These are phyloP conservation scores for Zele albiditarsus DNA, from an alignment of 2,888 invertebrate species.

Conservation along the genomic window DNA sequence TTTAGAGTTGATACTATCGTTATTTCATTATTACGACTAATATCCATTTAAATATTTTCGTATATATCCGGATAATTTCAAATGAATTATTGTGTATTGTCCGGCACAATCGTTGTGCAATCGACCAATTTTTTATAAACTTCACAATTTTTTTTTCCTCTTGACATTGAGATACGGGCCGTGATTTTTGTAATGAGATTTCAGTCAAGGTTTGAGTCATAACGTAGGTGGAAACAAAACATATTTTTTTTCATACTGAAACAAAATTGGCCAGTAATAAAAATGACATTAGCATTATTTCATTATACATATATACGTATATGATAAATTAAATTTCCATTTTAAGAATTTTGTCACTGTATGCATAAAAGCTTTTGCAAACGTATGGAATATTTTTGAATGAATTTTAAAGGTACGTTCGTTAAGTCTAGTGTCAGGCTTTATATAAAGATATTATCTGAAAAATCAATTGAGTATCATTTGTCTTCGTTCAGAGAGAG, in stretches of 20 bases:
- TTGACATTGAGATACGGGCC: constrained; percentile 10
- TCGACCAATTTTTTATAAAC: constrained; percentile 3
- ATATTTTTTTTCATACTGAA: not conserved
- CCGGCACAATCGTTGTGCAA: too few species aligned
- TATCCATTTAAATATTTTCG: not conserved
- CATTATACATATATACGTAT: not conserved
- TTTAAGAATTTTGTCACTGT: not conserved
- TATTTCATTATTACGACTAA: constrained; percentile 2
- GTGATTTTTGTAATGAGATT: constrained; percentile 26
- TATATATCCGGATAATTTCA: not conserved
- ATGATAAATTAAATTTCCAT: not conserved
- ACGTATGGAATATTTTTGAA: not conserved
- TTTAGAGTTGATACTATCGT: not conserved
- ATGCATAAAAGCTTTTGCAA: not conserved
- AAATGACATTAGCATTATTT: not conserved
- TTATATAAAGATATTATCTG: not conserved
- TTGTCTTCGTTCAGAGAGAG: constrained; percentile 7
- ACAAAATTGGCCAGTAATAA: not conserved
- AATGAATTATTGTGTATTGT: not conserved
- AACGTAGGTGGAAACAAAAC: not conserved
- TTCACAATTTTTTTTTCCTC: not conserved
- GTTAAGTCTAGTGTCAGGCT: not conserved
- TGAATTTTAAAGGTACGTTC: not conserved
- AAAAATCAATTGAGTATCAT: constrained; percentile 26
- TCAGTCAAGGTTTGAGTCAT: constrained; percentile 5